Conservation (phyloP, 2,113 vertebrate species). For the Acrocephalus arundinaceus region DNA sequence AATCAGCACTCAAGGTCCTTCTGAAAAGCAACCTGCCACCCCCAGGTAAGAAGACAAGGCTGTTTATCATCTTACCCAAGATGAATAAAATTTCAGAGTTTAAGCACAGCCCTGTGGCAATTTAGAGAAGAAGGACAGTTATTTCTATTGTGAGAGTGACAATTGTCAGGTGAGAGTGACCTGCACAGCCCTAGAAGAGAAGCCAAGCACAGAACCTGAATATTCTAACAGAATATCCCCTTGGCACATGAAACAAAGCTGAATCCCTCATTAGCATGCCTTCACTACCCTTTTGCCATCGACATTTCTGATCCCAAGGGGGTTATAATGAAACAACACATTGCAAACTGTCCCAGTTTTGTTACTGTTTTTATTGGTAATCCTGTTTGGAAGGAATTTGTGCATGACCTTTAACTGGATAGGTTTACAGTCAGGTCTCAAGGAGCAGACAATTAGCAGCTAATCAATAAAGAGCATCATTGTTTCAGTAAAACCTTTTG, state of each 20-base stretch:
- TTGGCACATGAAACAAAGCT: not conserved
- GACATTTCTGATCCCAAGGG: slow-evolving; percentile 20
- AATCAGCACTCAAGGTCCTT: not conserved
- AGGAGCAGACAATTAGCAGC: slow-evolving; percentile 16
- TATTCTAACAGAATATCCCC: not conserved
- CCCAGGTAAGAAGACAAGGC: not conserved
- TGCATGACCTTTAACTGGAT: slow-evolving; percentile 13
- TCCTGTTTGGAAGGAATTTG: not conserved
- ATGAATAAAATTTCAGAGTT: not conserved
- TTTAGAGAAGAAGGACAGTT: not conserved
- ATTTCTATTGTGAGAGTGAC: not conserved
- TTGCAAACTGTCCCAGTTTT: not conserved
- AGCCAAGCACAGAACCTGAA: not conserved
- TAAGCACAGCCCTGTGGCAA: not conserved
- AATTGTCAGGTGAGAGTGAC: not conserved
- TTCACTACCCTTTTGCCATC: not conserved
- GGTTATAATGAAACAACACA: not conserved
- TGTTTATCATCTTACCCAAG: not conserved
- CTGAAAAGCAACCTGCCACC: not conserved
- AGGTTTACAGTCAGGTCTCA: slow-evolving; percentile 1
- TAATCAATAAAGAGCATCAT: not conserved
- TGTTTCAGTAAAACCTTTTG: not conserved
- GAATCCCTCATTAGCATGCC: not conserved
- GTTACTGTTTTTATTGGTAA: slow-evolving; percentile 35
- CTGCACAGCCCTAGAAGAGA: not conserved